Base-by-base conservation (phyloP, 2,888 invertebrate genomes). In the Hetaerina titia region DNA sequence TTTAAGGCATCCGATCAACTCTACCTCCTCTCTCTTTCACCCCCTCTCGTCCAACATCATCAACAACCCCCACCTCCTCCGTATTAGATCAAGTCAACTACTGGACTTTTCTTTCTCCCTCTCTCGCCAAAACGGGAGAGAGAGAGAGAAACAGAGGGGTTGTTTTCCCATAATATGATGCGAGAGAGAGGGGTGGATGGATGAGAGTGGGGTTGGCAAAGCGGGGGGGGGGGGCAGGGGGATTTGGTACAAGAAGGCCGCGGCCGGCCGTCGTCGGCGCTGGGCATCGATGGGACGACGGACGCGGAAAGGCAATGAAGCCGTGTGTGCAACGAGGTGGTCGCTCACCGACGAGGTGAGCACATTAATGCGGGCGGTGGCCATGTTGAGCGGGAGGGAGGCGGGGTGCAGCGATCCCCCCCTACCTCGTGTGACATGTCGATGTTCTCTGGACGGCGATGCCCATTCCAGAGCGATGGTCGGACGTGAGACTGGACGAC, bases 341-440 rank as follows among this genome's bases (percentile, higher is more conserved):
- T 31, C 45, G 45, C 45, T 45, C 8, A 31, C 11, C 9, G 81
- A 81, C 69, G 81, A 81, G 81, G 11, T 5, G 81, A 81, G 81
- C 11, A 31, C 31, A 81, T 81, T 81, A 81, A 81, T 81, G 81
- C 81, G 81, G 81, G 81, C 81, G 81, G 81, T 31, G 81, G 81
- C 81, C 81, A 81, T 81, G 25, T 25, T 81, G 22, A 7, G 22
- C 17, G 22, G 17, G 81, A 31, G 81, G 69, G n/a, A 69, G 69
- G 69, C 19, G 69, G 17, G 69, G 69, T n/a, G 7, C 22, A 69
- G 69, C n/a, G n/a, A 13, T n/a, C 17, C 15, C 69, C 22, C 69
- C 74, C n/a, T n/a, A 8, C 25, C 25, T 22, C 25, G 25, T 81
- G 81, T 22, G 22, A 31, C 25, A 31, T 31, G 25, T 31, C 81